phyloP scores from a whole-genome alignment of 2,113 vertebrate species.

The Podarcis raffonei region DNA sequence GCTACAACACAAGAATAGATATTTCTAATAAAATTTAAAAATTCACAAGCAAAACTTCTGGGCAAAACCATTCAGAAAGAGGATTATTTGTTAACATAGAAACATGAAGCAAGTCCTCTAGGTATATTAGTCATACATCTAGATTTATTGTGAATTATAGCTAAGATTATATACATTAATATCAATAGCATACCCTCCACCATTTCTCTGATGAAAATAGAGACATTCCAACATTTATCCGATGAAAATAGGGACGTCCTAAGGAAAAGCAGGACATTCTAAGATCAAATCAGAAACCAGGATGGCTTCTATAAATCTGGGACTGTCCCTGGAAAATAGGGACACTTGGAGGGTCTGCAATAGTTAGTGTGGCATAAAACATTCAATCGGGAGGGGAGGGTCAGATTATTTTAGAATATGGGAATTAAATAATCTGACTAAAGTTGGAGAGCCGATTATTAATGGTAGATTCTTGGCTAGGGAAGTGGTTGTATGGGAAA shows the following conservation, averaged over 20 bases:
- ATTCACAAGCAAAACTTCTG: constrained; percentile 9
- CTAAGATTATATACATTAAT: too few species aligned
- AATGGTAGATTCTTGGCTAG: not conserved
- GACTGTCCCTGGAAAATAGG: too few species aligned
- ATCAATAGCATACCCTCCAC: too few species aligned
- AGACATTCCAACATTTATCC: too few species aligned
- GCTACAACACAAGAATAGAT: constrained; percentile 2
- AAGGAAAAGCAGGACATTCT: too few species aligned
- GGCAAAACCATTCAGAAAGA: not conserved
- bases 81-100: constrained; percentile 6
- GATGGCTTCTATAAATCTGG: too few species aligned
- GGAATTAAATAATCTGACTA: not conserved
- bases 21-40: not conserved
- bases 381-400: not conserved
- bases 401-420: not conserved
- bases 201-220: too few species aligned
- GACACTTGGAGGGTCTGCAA: too few species aligned
- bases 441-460: not conserved
- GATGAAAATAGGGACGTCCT: too few species aligned
- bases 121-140: not conserved
- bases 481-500: too few species aligned
- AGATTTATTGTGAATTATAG: too few species aligned
- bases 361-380: not conserved
- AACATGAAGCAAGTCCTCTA: not conserved
- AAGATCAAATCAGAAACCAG: too few species aligned